Base-by-base conservation (phyloP, 2,888 invertebrate genomes). In the Eutolmus rufibarbis region DNA sequence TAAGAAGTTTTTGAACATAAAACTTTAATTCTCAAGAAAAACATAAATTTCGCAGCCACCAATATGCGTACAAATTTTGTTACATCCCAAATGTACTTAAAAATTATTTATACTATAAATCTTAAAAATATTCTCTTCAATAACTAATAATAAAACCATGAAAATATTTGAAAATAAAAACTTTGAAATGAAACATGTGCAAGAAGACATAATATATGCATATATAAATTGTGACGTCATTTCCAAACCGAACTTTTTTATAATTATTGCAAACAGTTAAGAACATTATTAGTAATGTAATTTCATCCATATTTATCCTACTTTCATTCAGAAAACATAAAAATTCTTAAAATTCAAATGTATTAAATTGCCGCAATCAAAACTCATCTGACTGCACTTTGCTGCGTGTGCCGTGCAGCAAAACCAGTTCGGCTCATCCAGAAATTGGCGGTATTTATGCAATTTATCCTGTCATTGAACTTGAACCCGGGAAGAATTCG, bases 401-500 rank as follows among this genome's bases (percentile, higher is more conserved):
- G 57, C 57, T 28, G 23, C 2, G n/a, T n/a, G n/a, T n/a, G n/a
- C n/a, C n/a, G n/a, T n/a, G 4, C n/a, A 19, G 19, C n/a, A 28
- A 51, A 66, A 66, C 66, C 66, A 28, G 66, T 66, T 66, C 28
- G 2, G 9, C 28, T 66, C 66, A 66, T 23, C 66, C 19, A 66
- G 23, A 66, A 66, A 46, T 46, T 66, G 28, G 19, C 66, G 66
- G 4, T 28, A 66, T 12, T 23, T 23, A 23, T 66, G 28, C 66
- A 66, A 66, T 66, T 40, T 23, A 40, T 40, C n/a, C 78, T 78
- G 78, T 78, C 78, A 78, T 78, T 78, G 78, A 78, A 78, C 78
- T 43, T 78, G 78, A 78, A 78, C 43, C 23, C 28, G 66, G 66
- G 28, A 28, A 51, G 51, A 51, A 51, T 19, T 19, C 51, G 51